Evolutionary conservation across 2,888 invertebrate species (phyloP).

Genomic region (Merodon equestris): DNA sequence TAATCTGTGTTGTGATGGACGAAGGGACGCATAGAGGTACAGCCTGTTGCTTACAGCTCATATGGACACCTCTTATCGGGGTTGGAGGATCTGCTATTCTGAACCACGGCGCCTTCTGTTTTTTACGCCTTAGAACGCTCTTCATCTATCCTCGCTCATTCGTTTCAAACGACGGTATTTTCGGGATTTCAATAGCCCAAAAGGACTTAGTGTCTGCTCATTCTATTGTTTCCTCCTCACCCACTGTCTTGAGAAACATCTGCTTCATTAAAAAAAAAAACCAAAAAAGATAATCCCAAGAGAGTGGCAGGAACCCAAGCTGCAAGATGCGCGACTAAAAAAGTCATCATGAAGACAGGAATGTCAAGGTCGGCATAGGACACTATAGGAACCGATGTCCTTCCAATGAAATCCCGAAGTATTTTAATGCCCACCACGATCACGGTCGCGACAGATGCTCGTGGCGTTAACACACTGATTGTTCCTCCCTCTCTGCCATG

Average conservation of each 20-base stretch:
- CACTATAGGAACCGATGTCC: constrained; percentile 15
- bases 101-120: constrained; percentile 16
- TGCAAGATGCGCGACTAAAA: constrained; percentile 33
- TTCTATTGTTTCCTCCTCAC: constrained; percentile 27
- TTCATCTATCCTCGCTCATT: constrained; percentile 13
- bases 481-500: not conserved
- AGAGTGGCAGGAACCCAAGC: not conserved
- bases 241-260: constrained; percentile 45
- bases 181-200: not conserved
- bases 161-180: too few species aligned
- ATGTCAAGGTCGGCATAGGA: constrained; percentile 61
- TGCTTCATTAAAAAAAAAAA: constrained; percentile 21
- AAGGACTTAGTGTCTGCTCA: constrained; percentile 26
- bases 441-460: constrained; percentile 31
- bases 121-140: constrained; percentile 43
- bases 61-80: constrained; percentile 50
- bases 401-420: constrained; percentile 22
- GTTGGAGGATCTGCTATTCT: constrained; percentile 33
- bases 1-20: constrained; percentile 44
- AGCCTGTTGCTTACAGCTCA: constrained; percentile 52
- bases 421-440: constrained; percentile 23
- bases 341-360: constrained; percentile 42
- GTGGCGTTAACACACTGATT: constrained; percentile 47
- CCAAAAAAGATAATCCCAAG: constrained; percentile 32
- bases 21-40: constrained; percentile 21